Conservation (phyloP, 2,113 vertebrate genomes). For the Damaliscus lunatus region DNA sequence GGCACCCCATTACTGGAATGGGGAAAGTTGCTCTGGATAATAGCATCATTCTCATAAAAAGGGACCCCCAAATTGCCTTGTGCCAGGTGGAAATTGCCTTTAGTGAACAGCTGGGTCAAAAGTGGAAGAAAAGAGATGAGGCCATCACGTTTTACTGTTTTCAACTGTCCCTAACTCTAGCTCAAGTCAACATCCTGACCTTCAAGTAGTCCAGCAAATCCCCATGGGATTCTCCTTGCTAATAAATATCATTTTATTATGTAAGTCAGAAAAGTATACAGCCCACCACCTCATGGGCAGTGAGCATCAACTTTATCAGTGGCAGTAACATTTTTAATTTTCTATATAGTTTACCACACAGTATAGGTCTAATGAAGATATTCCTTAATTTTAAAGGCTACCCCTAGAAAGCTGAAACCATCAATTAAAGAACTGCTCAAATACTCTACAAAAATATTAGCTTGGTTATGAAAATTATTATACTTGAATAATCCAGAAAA, state of each 20-base stretch:
- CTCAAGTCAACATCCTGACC: neutral
- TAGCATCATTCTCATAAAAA: neutral
- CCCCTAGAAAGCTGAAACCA: conserved; percentile 68
- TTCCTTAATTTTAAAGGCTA: conserved; percentile 75
- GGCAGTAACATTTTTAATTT: conserved; percentile 57
- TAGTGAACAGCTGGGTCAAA: neutral
- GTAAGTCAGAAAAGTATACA: conserved; percentile 29
- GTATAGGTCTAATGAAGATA: conserved; percentile 64
- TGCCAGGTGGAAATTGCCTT: neutral
- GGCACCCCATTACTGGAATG: neutral
- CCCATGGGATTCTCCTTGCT: neutral
- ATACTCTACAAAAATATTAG: conserved; percentile 68
- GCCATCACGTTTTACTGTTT: neutral
- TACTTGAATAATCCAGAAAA: conserved; percentile 54
- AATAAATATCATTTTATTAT: conserved; percentile 35
- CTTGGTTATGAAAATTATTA: conserved; percentile 59
- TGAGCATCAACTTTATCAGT: conserved; percentile 62
- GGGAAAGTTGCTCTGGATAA: neutral
- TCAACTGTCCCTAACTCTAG: neutral
- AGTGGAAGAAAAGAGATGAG: neutral
- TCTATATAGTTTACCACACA: neutral
- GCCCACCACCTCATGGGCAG: conserved; percentile 26
- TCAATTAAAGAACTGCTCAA: conserved; percentile 66
- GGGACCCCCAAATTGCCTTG: neutral
- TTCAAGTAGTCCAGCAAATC: neutral